A percentile compares a stretch with the other conserved stretches of the same genome.
Conservation (phyloP, 2,113 vertebrate genomes). For the Psephotus haematonotus region DNA sequence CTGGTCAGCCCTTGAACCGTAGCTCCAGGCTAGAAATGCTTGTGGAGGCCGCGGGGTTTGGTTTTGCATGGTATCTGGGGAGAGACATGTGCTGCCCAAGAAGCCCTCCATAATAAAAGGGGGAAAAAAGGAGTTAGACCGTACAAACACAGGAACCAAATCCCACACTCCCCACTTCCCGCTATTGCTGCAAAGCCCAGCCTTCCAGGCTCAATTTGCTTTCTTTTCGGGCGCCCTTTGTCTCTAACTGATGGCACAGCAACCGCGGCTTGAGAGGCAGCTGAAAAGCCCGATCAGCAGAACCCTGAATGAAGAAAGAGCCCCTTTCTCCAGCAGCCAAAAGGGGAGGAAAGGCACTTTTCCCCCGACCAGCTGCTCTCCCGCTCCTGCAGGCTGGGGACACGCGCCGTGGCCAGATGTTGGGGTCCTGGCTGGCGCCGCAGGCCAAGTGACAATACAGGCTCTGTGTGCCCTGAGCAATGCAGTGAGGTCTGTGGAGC, state of each 20-base stretch:
- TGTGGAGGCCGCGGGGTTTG: background rate
- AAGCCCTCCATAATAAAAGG: background rate
- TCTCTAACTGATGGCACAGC: constrained; percentile 48
- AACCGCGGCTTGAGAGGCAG: constrained; percentile 21
- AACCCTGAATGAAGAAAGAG: constrained; percentile 44
- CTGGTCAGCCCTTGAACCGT: background rate
- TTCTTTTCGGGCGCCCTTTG: background rate
- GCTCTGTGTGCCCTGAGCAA: background rate
- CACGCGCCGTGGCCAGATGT: constrained; percentile 52
- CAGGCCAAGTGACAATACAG: constrained; percentile 8
- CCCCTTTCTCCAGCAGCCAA: constrained; percentile 16
- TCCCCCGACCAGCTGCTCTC: constrained; percentile 38
- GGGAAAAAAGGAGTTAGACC: background rate
- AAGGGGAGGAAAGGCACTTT: constrained; percentile 33
- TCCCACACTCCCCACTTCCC: constrained; percentile 55
- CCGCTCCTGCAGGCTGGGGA: background rate
- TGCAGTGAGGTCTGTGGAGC: background rate
- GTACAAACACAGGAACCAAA: constrained; percentile 31
- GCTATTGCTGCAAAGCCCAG: constrained; percentile 4
- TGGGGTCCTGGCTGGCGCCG: constrained; percentile 20
- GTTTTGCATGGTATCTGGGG: background rate
- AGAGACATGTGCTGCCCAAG: background rate
- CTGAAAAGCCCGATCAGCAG: constrained; percentile 21
- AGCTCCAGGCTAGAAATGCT: background rate
- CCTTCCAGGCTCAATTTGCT: background rate